Conservation (phyloP, 2,113 vertebrate species). For the Eonycteris spelaea region DNA sequence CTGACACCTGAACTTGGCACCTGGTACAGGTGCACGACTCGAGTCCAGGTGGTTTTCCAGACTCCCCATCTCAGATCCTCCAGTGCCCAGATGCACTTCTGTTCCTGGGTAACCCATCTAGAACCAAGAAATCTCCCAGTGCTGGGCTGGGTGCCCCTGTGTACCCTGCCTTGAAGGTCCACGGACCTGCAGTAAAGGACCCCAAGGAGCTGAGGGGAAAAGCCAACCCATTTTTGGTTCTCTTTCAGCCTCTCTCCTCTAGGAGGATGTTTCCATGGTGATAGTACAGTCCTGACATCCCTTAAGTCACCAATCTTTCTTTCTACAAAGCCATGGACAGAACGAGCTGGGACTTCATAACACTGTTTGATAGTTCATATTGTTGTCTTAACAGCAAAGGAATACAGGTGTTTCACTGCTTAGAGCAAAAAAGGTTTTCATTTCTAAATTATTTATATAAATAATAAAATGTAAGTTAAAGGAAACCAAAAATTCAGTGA, state of each 20-base stretch:
- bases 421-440: background rate
- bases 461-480: background rate
- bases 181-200: too few relatives aligned
- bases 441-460: background rate
- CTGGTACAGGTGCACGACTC: background rate
- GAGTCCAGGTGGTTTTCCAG: background rate
- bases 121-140: background rate
- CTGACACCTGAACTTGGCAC: background rate
- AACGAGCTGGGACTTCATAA: too few relatives aligned
- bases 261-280: background rate
- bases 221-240: background rate
- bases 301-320: background rate
- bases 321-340: background rate
- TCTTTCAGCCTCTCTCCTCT: background rate
- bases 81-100: background rate
- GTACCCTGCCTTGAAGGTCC: background rate
- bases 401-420: background rate
- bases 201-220: too few relatives aligned
- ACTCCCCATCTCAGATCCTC: background rate
- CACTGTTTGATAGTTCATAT: background rate
- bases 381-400: background rate
- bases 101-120: background rate
- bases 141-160: background rate
- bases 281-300: background rate
- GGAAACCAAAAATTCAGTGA: background rate